Conservation (phyloP, 2,888 invertebrate genomes). For the Trichogramma dendrolimi region DNA sequence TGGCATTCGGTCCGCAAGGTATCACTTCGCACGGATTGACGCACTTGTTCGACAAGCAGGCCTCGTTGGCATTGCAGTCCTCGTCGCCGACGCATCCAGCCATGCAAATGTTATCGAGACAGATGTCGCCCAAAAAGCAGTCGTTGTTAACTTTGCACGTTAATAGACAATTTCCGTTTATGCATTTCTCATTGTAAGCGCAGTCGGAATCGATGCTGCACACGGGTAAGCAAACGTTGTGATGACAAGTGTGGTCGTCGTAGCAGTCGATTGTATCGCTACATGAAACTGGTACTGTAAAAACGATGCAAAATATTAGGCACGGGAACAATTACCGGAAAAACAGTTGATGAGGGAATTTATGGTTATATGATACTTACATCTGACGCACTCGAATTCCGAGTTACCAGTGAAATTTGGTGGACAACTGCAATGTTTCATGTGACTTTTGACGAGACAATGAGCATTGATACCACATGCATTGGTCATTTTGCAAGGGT, state of each 20-base stretch:
- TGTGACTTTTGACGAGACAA: slow-evolving; percentile 68
- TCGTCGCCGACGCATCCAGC: slow-evolving; percentile 83
- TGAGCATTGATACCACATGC: slow-evolving; percentile 81
- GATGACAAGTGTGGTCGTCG: slow-evolving; percentile 69
- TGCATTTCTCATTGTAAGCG: slow-evolving; percentile 85
- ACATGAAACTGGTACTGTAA: slow-evolving; percentile 73
- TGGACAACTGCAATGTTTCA: slow-evolving; percentile 78
- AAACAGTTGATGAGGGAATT: slow-evolving; percentile 7
- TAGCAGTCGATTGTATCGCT: slow-evolving; percentile 67
- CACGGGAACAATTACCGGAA: background rate
- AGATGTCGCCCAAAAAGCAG: slow-evolving; percentile 87
- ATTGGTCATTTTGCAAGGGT: slow-evolving; percentile 72
- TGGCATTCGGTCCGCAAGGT: slow-evolving; percentile 82
- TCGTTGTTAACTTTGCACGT: slow-evolving; percentile 89
- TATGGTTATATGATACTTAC: slow-evolving; percentile 54
- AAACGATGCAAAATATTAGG: background rate
- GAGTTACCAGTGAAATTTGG: slow-evolving; percentile 81
- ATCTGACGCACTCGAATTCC: slow-evolving; percentile 77
- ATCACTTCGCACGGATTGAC: slow-evolving; percentile 71
- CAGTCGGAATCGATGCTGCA: slow-evolving; percentile 77
- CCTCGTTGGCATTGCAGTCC: slow-evolving; percentile 80
- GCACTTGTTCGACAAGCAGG: slow-evolving; percentile 77
- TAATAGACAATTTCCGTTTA: slow-evolving; percentile 75
- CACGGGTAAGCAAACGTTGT: slow-evolving; percentile 76
- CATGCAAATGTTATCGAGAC: slow-evolving; percentile 78